phyloP scores from a whole-genome alignment of 2,113 vertebrate genomes.

The Capreolus pygargus region DNA sequence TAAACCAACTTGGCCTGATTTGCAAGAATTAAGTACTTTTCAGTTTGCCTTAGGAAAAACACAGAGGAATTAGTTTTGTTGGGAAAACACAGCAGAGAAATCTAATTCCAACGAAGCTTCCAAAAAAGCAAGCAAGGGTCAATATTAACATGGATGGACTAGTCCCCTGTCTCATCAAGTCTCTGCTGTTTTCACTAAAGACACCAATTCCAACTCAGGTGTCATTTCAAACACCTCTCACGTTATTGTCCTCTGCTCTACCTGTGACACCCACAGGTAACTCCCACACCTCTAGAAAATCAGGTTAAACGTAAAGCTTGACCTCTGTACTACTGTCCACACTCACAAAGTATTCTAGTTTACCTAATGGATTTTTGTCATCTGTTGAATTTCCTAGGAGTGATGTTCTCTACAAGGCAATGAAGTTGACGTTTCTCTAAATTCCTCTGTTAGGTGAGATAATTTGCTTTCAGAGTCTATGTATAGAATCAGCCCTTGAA shows the following conservation, averaged over 20 bases:
- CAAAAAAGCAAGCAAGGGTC: not conserved
- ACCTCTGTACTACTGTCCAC: not conserved
- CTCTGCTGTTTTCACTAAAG: not conserved
- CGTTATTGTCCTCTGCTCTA: not conserved
- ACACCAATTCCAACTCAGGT: not conserved
- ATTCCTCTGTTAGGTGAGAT: not conserved
- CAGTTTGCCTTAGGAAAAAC: not conserved
- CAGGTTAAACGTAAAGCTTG: not conserved
- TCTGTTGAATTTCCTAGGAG: not conserved
- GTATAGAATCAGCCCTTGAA: not conserved
- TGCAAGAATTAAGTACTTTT: slow-evolving; percentile 7
- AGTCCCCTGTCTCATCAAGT: not conserved
- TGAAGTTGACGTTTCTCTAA: not conserved
- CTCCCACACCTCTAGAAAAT: not conserved
- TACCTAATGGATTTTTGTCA: not conserved
- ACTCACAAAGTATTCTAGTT: not conserved
- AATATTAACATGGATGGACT: not conserved
- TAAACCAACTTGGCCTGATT: not conserved
- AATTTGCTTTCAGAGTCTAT: not conserved
- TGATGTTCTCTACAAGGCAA: not conserved
- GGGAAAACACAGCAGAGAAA: not conserved
- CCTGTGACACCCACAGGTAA: not conserved
- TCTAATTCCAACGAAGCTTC: not conserved
- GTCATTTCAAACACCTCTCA: not conserved
- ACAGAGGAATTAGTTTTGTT: slow-evolving; percentile 34